These are phyloP conservation scores for Seira ritae DNA, from an alignment of 2,888 invertebrate species.

Conservation along the genomic window DNA sequence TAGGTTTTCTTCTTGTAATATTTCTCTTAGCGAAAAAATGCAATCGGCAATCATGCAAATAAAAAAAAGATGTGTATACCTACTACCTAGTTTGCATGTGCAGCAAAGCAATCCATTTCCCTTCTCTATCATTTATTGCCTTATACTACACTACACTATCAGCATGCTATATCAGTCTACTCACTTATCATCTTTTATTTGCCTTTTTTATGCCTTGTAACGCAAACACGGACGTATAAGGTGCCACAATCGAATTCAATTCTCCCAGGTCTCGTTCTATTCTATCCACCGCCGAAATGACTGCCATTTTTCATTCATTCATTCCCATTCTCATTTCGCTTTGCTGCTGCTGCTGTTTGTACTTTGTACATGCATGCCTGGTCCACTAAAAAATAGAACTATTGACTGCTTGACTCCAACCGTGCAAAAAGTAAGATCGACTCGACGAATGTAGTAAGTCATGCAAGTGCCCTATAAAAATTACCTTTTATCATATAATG, in stretches of 20 bases:
- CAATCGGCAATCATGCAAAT: too few relatives aligned
- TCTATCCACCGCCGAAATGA: neutral
- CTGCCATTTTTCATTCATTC: conserved; percentile 1
- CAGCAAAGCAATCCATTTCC: too few relatives aligned
- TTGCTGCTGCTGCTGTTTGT: neutral
- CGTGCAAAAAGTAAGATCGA: too few relatives aligned
- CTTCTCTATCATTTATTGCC: too few relatives aligned
- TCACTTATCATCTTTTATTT: neutral
- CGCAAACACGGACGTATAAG: neutral
- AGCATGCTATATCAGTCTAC: too few relatives aligned
- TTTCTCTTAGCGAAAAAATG: too few relatives aligned
- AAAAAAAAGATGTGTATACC: too few relatives aligned
- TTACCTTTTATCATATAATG: neutral
- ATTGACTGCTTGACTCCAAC: neutral
- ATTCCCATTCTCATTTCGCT: neutral
- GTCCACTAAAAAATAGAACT: too few relatives aligned
- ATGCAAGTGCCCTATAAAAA: conserved; percentile 2
- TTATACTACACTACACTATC: too few relatives aligned
- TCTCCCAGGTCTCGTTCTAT: neutral
- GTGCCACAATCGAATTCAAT: conserved; percentile 2
- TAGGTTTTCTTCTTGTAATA: too few relatives aligned
- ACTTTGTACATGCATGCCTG: neutral
- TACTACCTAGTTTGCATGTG: too few relatives aligned
- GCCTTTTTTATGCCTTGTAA: neutral
- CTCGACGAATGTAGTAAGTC: too few relatives aligned